Evolutionary conservation across 2,888 invertebrate genomes (phyloP), one percentile per base, ranked within the genome.

Genomic region (Tipula lateralis): DNA sequence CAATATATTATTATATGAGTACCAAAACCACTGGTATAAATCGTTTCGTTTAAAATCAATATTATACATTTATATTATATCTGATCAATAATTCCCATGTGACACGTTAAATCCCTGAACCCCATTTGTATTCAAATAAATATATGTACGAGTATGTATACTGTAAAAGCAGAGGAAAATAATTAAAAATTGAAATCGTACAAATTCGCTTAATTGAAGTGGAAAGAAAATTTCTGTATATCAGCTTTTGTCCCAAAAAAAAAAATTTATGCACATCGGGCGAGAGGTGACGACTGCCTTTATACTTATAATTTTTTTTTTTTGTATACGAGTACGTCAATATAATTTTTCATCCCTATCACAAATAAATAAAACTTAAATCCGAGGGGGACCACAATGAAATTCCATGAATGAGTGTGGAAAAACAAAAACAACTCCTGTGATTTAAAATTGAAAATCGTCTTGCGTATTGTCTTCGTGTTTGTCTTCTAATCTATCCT

Each of bases 171-270:
- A 66, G 66, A 66, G 24, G 9, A 66, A 66, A 66, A 66, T 66
- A 66, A 66, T 66, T 66, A 66, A 66, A 66, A 66, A 66, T 66
- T 66, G 66, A 66, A 66, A 66, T 66, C 66, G 66, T 66, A 66
- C 66, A 66, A 66, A 66, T 66, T 66, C 66, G 66, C 66, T 66
- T 66, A 66, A 66, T 66, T 66, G 66, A 66, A 66, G 66, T 66
- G 66, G 66, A 66, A 66, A 66, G 66, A 66, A 12, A 66, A 24
- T 66, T 66, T 66, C 66, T 66, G 24, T 66, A 24, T 24, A 66
- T 3, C 9, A 44, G 66, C 66, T 66, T 66, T 66, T 66, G 66
- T 66, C 24, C 66, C 66, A 9, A 66, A 66, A 19, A 44, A n/a
- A n/a, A 50, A 66, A 66, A 66, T 66, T 24, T 0, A 66, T 66